Conservation (phyloP, 2,888 invertebrate genomes). For the Chrysina gloriosa region DNA sequence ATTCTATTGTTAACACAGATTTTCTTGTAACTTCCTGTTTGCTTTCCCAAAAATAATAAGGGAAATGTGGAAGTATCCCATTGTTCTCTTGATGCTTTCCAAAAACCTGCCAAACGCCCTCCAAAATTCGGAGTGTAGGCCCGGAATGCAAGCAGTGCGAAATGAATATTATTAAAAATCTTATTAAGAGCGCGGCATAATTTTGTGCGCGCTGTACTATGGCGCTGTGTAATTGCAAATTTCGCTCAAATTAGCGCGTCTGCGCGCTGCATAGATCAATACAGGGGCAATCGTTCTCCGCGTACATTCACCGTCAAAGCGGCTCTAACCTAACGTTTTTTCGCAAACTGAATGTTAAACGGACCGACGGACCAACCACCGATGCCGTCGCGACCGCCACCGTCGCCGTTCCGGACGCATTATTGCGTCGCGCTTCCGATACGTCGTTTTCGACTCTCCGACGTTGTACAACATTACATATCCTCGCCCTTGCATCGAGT, state of each 20-base stretch:
- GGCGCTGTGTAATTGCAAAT: constrained; percentile 63
- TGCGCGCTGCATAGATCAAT: constrained; percentile 59
- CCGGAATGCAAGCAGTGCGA: background rate
- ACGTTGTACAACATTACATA: background rate
- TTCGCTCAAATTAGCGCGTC: constrained; percentile 58
- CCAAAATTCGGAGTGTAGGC: background rate
- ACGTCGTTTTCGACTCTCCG: background rate
- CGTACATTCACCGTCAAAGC: constrained; percentile 56
- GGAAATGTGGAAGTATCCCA: too few species aligned
- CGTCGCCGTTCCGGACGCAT: background rate
- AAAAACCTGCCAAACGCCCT: constrained; percentile 12
- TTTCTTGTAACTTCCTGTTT: too few species aligned
- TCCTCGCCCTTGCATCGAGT: background rate
- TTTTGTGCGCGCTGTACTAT: constrained; percentile 64
- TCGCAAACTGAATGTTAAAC: constrained; percentile 23
- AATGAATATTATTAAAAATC: constrained; percentile 44
- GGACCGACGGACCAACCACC: background rate
- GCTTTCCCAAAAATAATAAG: too few species aligned
- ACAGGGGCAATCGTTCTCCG: constrained; percentile 48
- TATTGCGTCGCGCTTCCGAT: background rate
- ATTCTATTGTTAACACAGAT: too few species aligned
- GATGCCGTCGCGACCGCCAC: background rate
- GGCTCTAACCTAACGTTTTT: constrained; percentile 16
- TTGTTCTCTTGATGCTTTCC: too few species aligned
- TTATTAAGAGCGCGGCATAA: constrained; percentile 54